These are phyloP conservation scores for Equus quagga DNA, from an alignment of 2,113 vertebrate species.

Conservation along the genomic window DNA sequence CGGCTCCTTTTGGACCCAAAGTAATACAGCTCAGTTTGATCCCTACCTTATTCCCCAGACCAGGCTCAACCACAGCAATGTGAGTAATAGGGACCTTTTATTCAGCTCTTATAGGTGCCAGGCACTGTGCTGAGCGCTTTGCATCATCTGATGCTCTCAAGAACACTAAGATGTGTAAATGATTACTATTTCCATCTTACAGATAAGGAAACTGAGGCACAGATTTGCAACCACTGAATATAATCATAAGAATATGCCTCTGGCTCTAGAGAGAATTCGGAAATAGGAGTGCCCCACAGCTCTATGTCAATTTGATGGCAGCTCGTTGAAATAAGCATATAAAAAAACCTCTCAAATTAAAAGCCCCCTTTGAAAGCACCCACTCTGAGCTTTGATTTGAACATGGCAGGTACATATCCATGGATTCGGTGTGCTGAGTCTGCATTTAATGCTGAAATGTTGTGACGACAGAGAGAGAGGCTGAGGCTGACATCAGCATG, in stretches of 20 bases:
- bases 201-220: neutral
- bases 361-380: neutral
- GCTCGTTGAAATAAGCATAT: neutral
- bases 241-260: neutral
- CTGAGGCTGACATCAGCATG: too few relatives aligned
- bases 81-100: neutral
- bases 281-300: neutral
- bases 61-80: neutral
- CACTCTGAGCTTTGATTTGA: neutral
- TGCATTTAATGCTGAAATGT: too few relatives aligned
- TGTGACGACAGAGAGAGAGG: too few relatives aligned
- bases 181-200: neutral
- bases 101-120: neutral
- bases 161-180: neutral
- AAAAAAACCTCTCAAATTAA: neutral
- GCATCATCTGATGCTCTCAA: too few relatives aligned
- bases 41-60: neutral
- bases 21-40: neutral
- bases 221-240: neutral
- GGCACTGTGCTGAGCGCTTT: neutral
- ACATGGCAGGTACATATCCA: rapidly evolving
- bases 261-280: neutral
- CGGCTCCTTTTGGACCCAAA: neutral
- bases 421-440: neutral
- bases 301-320: neutral